Conservation (phyloP, 2,797 vertebrate genomes). For the Austrolebias charrua region DNA sequence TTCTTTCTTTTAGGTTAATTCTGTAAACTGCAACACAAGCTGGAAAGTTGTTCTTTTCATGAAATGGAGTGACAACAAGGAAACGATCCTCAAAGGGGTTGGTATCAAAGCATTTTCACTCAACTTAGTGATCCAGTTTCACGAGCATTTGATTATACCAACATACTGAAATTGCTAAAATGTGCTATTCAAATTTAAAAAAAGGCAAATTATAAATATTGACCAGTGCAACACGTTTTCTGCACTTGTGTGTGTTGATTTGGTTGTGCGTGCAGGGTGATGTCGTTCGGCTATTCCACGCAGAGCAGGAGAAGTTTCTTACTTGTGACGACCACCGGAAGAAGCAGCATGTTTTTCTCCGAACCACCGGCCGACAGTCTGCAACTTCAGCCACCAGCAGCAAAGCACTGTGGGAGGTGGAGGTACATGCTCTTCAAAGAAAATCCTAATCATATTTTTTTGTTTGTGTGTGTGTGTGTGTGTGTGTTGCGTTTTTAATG, state of each 20-base stretch:
- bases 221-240: not conserved
- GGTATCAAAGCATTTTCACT: conserved; percentile 19
- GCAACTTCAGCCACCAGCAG: conserved; percentile 98
- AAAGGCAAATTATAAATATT: not conserved
- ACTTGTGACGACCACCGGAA: conserved; percentile 97
- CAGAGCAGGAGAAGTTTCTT: conserved; percentile 98
- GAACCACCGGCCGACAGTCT: conserved; percentile 94
- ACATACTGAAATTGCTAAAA: not conserved
- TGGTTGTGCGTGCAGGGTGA: conserved; percentile 83
- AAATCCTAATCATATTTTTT: not conserved
- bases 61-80: conserved; percentile 99
- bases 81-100: conserved; percentile 95
- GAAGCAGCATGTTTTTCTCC: conserved; percentile 94
- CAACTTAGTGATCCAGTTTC: not conserved
- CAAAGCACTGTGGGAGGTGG: conserved; percentile 98
- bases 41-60: conserved; percentile 99
- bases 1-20: conserved; percentile 86
- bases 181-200: too few relatives aligned
- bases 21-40: conserved; percentile 97
- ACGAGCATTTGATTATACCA: not conserved
- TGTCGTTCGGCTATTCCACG: conserved; percentile 94
- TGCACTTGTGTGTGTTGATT: not conserved
- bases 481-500: too few relatives aligned
- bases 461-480: too few relatives aligned
- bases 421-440: conserved; percentile 73